phyloP scores from a whole-genome alignment of 2,113 vertebrate genomes.

The Barbus barbus region DNA sequence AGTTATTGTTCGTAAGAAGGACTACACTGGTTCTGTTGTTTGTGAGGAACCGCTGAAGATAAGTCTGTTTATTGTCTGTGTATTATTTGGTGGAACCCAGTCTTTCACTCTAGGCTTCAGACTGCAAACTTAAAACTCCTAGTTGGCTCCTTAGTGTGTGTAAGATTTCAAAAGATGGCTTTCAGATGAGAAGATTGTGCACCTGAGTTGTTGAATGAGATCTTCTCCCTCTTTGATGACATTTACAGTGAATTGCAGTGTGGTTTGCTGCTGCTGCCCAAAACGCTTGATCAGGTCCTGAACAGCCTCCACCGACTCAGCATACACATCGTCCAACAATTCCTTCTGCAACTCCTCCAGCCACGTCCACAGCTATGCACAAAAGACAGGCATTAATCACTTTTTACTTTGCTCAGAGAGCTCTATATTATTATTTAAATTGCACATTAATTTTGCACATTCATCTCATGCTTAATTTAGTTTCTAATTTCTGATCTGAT shows the following conservation, averaged over 20 bases:
- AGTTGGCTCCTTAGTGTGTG: not conserved
- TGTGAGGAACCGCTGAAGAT: not conserved
- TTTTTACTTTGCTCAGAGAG: not conserved
- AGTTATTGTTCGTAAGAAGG: not conserved
- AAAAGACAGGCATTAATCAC: not conserved
- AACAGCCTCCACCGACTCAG: slow-evolving; percentile 96
- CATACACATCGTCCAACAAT: slow-evolving; percentile 95
- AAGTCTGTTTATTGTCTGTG: not conserved
- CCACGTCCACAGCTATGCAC: slow-evolving; percentile 93
- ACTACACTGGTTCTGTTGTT: not conserved
- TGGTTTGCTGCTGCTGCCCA: slow-evolving; percentile 96
- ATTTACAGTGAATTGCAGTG: slow-evolving; percentile 95
- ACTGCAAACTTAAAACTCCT: not conserved
- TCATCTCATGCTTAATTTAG: not conserved
- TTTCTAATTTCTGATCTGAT: not conserved
- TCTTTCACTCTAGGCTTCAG: not conserved
- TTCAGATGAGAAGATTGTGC: not conserved
- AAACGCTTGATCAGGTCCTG: slow-evolving; percentile 98
- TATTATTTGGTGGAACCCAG: not conserved
- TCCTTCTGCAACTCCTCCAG: slow-evolving; percentile 98
- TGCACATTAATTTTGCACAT: too few relatives aligned
- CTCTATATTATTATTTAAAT: too few relatives aligned
- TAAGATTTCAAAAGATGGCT: not conserved
- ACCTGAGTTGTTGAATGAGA: slow-evolving; percentile 98
- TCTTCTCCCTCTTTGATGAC: slow-evolving; percentile 99